Evolutionary conservation across 2,113 vertebrate species (phyloP).

Genomic region (Microcebus griseorufus): DNA sequence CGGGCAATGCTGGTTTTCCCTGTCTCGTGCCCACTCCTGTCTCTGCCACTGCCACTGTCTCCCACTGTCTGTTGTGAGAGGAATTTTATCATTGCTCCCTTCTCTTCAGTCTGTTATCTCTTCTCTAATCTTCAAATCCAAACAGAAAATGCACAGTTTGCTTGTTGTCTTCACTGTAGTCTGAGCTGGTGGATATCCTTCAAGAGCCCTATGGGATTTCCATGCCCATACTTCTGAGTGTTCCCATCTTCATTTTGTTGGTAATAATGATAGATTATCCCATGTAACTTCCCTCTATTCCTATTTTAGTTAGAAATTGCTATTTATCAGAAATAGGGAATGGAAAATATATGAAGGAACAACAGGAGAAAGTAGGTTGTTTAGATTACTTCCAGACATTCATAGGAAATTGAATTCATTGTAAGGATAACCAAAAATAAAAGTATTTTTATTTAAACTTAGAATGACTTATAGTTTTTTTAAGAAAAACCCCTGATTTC

Average conservation of each 20-base stretch:
- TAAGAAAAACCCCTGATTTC: not conserved
- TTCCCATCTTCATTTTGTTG: not conserved
- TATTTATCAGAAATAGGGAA: not conserved
- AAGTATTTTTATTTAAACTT: not conserved
- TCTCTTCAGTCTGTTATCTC: not conserved
- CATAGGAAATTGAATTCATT: not conserved
- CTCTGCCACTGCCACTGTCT: not conserved
- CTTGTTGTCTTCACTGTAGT: not conserved
- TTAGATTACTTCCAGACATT: constrained; percentile 2
- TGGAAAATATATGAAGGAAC: not conserved
- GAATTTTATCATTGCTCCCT: not conserved
- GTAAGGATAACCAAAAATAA: not conserved
- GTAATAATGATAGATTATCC: not conserved
- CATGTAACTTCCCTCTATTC: not conserved
- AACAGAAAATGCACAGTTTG: not conserved
- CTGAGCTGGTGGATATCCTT: not conserved
- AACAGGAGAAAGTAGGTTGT: not conserved
- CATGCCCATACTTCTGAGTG: not conserved
- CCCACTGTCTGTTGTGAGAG: not conserved
- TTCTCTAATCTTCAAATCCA: not conserved
- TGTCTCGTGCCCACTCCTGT: not conserved
- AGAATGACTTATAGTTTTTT: not conserved
- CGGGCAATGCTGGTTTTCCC: not conserved
- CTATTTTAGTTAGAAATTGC: constrained; percentile 38
- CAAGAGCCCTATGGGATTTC: not conserved